A percentile compares a stretch with the other conserved stretches of the same genome.
phyloP scores from a whole-genome alignment of 2,113 vertebrate genomes.

The Girardinichthys multiradiatus region DNA sequence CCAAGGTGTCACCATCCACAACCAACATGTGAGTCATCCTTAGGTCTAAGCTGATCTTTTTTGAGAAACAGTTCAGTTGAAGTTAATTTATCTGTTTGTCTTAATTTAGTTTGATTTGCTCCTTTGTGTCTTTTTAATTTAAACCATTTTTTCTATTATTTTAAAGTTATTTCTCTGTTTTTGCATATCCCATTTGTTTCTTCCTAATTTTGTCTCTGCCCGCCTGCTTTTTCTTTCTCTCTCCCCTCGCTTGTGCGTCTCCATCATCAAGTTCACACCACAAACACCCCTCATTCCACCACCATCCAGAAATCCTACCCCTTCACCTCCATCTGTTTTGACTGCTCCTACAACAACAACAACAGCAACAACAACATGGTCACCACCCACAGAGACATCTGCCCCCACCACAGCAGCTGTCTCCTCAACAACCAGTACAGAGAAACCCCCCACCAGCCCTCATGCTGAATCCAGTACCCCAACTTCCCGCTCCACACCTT shows the following conservation, averaged over 20 bases:
- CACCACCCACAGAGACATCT: conserved; percentile 44
- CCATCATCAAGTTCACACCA: conserved; percentile 71
- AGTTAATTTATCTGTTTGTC: conserved; percentile 2
- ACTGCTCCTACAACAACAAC: conserved; percentile 44
- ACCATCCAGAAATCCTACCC: conserved; percentile 53
- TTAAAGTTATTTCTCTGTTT: conserved; percentile 38
- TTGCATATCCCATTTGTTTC: conserved; percentile 32
- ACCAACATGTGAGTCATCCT: conserved; percentile 83
- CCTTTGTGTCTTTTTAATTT: conserved; percentile 15
- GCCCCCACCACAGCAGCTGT: conserved; percentile 53
- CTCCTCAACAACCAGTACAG: conserved; percentile 23
- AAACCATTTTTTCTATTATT: conserved; percentile 13
- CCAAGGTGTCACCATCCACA: conserved; percentile 87
- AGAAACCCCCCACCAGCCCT: conserved; percentile 39
- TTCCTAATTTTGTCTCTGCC: conserved; percentile 57
- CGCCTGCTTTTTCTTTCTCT: conserved; percentile 37
- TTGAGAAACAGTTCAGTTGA: not conserved
- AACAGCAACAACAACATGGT: conserved; percentile 16
- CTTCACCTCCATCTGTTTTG: conserved; percentile 44
- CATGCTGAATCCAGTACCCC: conserved; percentile 36
- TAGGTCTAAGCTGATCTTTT: not conserved
- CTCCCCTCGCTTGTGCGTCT: conserved; percentile 24
- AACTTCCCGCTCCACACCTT: conserved; percentile 28
- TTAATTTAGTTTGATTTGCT: conserved; percentile 17
- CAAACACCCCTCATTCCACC: conserved; percentile 68